Percentiles rank a stretch among this genome's conserved stretches.
Evolutionary conservation across 2,888 invertebrate species (phyloP).

Genomic region (Parnassius glacialis): DNA sequence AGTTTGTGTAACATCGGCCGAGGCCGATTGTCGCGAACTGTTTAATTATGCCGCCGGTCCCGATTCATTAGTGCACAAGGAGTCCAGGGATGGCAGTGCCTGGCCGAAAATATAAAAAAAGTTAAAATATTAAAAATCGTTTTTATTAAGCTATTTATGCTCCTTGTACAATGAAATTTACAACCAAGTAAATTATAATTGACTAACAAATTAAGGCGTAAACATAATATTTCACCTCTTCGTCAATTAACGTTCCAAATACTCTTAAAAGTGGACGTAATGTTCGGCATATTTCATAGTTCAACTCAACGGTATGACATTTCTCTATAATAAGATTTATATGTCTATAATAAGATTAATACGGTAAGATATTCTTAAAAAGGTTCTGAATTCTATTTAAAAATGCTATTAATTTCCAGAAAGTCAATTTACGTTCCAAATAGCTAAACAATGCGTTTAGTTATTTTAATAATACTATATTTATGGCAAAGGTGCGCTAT

Average conservation of each 20-base stretch:
- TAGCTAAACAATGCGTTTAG: constrained; percentile 41
- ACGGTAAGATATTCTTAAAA: too few relatives aligned
- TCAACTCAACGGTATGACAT: not conserved
- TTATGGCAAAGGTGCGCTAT: constrained; percentile 40
- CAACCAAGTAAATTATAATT: too few relatives aligned
- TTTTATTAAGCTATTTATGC: too few relatives aligned
- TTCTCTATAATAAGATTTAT: too few relatives aligned
- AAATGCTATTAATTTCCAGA: constrained; percentile 13
- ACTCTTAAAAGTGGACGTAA: too few relatives aligned
- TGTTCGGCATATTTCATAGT: too few relatives aligned
- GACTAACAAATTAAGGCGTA: too few relatives aligned
- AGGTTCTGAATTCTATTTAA: not conserved
- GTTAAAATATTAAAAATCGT: not conserved
- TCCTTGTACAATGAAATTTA: too few relatives aligned
- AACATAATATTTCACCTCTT: too few relatives aligned
- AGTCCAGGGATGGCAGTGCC: constrained; percentile 49
- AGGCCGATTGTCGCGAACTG: constrained; percentile 69
- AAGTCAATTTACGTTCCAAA: constrained; percentile 28
- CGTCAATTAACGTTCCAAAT: too few relatives aligned
- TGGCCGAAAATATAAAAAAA: not conserved
- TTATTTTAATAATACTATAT: constrained; percentile 50
- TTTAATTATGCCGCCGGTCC: constrained; percentile 75
- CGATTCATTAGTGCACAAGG: constrained; percentile 75
- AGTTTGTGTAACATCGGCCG: constrained; percentile 58
- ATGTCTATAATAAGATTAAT: too few relatives aligned